Evolutionary conservation across 2,113 vertebrate species (phyloP).

Genomic region (Monopterus albus): DNA sequence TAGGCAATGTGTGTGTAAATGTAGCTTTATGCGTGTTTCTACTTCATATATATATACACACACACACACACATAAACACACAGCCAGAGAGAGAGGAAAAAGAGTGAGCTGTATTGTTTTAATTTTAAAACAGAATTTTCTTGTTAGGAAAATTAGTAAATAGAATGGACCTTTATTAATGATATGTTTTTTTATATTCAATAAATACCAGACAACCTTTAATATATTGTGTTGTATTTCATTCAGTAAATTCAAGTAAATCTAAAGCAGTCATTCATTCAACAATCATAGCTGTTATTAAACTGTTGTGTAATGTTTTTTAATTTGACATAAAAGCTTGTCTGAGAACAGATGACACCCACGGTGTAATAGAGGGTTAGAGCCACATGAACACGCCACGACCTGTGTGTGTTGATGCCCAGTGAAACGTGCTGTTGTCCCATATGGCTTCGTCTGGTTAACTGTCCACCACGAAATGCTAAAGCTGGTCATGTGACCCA

Average conservation of each 20-base stretch:
- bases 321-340: not conserved
- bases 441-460: slow-evolving; percentile 60
- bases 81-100: not conserved
- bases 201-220: not conserved
- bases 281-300: not conserved
- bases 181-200: not conserved
- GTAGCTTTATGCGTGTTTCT: not conserved
- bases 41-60: slow-evolving; percentile 10
- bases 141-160: not conserved
- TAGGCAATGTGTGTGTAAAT: not conserved
- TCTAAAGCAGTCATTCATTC: slow-evolving; percentile 1
- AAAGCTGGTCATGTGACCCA: slow-evolving; percentile 25
- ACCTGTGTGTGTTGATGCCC: slow-evolving; percentile 46
- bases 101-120: not conserved
- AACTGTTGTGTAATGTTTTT: slow-evolving; percentile 1
- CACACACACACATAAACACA: slow-evolving; percentile 6
- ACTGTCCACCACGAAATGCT: slow-evolving; percentile 45
- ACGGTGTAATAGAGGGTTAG: slow-evolving; percentile 10
- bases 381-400: slow-evolving; percentile 10
- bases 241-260: slow-evolving; percentile 5
- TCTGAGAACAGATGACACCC: slow-evolving; percentile 6
- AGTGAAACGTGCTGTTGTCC: slow-evolving; percentile 63
- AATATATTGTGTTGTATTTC: not conserved
- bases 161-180: not conserved
- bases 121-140: slow-evolving; percentile 16